Evolutionary conservation across 2,113 vertebrate genomes (phyloP).

Genomic region (Benitochromis conjunctus): DNA sequence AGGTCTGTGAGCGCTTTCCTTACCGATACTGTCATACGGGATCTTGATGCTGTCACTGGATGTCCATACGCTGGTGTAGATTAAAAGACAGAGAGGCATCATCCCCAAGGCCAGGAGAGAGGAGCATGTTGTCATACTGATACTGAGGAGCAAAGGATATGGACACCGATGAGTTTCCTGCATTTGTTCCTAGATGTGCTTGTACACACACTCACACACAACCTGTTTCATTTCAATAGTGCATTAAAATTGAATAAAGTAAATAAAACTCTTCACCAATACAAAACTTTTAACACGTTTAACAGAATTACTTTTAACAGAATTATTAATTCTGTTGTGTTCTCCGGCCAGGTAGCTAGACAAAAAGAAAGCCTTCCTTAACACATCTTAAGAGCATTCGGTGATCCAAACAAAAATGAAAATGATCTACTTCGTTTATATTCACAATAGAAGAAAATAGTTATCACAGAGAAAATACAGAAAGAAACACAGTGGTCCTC

Average conservation of each 20-base stretch:
- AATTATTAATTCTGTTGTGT: accelerated
- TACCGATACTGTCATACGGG: conserved; percentile 91
- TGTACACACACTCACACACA: background rate
- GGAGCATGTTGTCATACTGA: conserved; percentile 97
- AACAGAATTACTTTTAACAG: no score
- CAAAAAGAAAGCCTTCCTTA: background rate
- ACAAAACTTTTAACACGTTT: background rate
- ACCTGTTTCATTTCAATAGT: no score
- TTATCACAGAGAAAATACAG: no score
- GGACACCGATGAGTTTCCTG: background rate
- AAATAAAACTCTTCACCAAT: no score
- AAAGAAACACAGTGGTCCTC: background rate
- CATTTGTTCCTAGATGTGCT: no score
- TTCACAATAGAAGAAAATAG: background rate
- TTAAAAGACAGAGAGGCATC: conserved; percentile 93
- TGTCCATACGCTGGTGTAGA: conserved; percentile 88
- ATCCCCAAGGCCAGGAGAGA: conserved; percentile 91
- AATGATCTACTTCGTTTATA: background rate
- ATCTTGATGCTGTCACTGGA: conserved; percentile 77
- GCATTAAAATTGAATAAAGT: background rate
- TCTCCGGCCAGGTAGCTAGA: background rate
- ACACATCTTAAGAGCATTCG: background rate
- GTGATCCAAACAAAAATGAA: accelerated
- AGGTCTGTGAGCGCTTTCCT: conserved; percentile 12
- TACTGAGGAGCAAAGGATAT: conserved; percentile 71